Percentiles rank a stretch among this genome's conserved stretches.
These are phyloP conservation scores for Aricia agestis DNA, from an alignment of 1,140 invertebrate species.

Conservation along the genomic window DNA sequence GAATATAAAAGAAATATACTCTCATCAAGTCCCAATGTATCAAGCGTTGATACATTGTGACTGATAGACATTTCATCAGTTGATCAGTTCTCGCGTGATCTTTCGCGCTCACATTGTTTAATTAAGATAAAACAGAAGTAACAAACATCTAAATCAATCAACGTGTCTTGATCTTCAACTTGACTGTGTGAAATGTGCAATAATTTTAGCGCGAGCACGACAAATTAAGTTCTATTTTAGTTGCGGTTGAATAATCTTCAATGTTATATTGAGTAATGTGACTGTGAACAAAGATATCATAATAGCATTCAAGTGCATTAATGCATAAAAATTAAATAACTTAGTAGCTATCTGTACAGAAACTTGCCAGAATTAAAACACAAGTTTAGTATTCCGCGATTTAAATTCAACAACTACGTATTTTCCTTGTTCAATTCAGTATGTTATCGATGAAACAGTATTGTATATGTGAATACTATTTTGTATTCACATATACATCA, in stretches of 20 bases:
- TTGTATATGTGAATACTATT: too few species aligned
- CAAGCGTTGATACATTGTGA: not conserved
- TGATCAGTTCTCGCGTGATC: not conserved
- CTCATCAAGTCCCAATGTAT: not conserved
- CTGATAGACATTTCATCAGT: not conserved
- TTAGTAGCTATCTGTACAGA: too few species aligned
- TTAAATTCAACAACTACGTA: too few species aligned
- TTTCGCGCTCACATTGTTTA: not conserved
- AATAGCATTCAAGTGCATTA: not conserved
- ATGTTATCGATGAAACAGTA: too few species aligned
- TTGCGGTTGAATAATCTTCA: not conserved
- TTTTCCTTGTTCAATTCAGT: too few species aligned
- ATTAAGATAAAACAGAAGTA: conserved; percentile 1
- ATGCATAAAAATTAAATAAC: too few species aligned
- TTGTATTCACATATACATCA: too few species aligned
- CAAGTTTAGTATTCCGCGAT: too few species aligned
- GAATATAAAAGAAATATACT: too few species aligned
- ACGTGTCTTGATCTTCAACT: not conserved
- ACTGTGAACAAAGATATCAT: not conserved
- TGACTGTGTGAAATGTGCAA: not conserved
- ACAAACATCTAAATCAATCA: conserved; percentile 1
- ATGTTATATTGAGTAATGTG: not conserved
- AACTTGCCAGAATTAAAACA: too few species aligned
- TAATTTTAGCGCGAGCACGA: not conserved
- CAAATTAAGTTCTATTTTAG: not conserved